Percentiles rank a stretch among this genome's conserved stretches.
Evolutionary conservation across 2,888 invertebrate genomes (phyloP).

Genomic region (Nomada ferruginata): DNA sequence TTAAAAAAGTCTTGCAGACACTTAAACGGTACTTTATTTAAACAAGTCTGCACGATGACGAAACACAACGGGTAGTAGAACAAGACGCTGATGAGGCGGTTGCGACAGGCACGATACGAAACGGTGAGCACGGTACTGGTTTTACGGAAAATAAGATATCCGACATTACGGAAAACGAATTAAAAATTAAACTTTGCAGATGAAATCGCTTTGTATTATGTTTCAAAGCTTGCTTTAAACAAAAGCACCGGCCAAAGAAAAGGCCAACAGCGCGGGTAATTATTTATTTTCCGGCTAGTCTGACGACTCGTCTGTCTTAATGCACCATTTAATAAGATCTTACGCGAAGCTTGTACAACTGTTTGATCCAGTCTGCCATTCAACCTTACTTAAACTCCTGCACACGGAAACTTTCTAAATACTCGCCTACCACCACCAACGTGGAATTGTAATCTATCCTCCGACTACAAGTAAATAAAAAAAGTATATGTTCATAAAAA

Average conservation of each 20-base stretch:
- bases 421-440: not conserved
- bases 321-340: conserved; percentile 34
- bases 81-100: no score
- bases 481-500: no score
- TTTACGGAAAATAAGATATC: no score
- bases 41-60: no score
- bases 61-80: no score
- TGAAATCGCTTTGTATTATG: not conserved
- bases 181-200: conserved; percentile 17
- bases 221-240: conserved; percentile 1
- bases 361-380: conserved; percentile 5
- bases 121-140: no score
- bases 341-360: conserved; percentile 19
- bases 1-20: no score
- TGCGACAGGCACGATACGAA: no score
- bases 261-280: conserved; percentile 7
- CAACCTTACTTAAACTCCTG: not conserved
- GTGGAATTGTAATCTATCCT: no score
- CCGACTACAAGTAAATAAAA: no score
- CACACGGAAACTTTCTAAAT: not conserved
- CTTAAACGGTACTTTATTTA: no score
- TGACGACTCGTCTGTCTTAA: conserved; percentile 2
- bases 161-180: conserved; percentile 1
- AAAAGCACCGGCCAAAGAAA: conserved; percentile 7
- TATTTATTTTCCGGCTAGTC: not conserved